Percentiles rank a stretch among this genome's conserved stretches.
phyloP scores from a whole-genome alignment of 2,797 vertebrate genomes.

The Selene dorsalis region DNA sequence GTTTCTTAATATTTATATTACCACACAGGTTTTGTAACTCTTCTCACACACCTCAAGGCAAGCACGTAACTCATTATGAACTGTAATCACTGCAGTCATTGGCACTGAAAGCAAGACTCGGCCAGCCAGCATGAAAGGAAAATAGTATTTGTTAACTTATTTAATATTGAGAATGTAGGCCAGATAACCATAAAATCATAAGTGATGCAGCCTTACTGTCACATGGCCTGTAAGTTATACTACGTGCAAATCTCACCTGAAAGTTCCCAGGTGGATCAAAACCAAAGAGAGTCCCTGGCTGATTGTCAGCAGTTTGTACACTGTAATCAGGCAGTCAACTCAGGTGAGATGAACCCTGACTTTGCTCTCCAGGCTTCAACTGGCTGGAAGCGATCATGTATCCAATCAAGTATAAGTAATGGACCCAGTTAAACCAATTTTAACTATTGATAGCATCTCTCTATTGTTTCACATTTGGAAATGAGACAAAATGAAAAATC shows the following conservation, averaged over 20 bases:
- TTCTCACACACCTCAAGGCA: not conserved
- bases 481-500: not conserved
- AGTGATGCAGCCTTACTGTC: not conserved
- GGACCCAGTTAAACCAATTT: not conserved
- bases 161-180: conserved; percentile 1
- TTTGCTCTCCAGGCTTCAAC: not conserved
- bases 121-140: not conserved
- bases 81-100: conserved; percentile 20
- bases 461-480: not conserved
- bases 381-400: not conserved
- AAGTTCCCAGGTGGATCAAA: not conserved
- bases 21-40: not conserved
- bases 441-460: not conserved
- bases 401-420: not conserved
- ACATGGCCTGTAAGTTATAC: not conserved
- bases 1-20: not conserved
- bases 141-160: not conserved
- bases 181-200: not conserved
- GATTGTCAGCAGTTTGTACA: not conserved
- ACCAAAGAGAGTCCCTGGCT: not conserved
- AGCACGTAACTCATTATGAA: conserved; percentile 14
- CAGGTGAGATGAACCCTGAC: not conserved
- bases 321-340: not conserved
- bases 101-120: not conserved
- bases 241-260: not conserved